Percentiles rank a stretch among this genome's conserved stretches.
Evolutionary conservation across 2,888 invertebrate genomes (phyloP).

Genomic region (Panopea generosa): DNA sequence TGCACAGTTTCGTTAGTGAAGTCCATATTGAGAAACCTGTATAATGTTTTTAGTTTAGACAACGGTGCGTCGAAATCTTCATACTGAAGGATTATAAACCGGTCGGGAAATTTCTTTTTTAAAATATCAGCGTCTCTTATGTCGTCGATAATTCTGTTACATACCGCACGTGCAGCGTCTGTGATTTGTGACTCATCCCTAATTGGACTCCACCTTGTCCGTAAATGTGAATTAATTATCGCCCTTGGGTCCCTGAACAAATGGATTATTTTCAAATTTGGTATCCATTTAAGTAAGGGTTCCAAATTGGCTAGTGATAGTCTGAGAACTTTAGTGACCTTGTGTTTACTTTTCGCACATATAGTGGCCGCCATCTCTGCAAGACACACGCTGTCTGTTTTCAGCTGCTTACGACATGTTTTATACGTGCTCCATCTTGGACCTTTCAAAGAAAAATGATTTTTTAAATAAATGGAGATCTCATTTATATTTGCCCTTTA

Average conservation of each 20-base stretch:
- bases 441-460: too few relatives aligned
- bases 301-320: slow-evolving; percentile 25
- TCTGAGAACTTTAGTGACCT: slow-evolving; percentile 44
- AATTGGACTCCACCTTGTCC: slow-evolving; percentile 42
- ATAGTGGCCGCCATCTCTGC: too few relatives aligned
- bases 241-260: slow-evolving; percentile 57
- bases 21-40: too few relatives aligned
- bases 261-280: slow-evolving; percentile 49
- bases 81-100: slow-evolving; percentile 42
- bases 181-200: slow-evolving; percentile 4
- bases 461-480: too few relatives aligned
- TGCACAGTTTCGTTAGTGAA: too few relatives aligned
- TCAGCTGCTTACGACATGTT: too few relatives aligned
- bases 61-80: slow-evolving; percentile 35
- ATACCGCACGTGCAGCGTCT: slow-evolving; percentile 35
- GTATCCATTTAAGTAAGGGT: slow-evolving; percentile 32
- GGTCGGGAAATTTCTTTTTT: slow-evolving; percentile 34
- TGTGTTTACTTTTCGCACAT: slow-evolving; percentile 10
- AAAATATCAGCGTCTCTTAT: slow-evolving; percentile 20
- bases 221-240: slow-evolving; percentile 43
- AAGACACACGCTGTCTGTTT: too few relatives aligned
- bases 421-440: too few relatives aligned
- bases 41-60: too few relatives aligned
- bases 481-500: too few relatives aligned
- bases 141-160: slow-evolving; percentile 51